Base-by-base conservation (phyloP, 2,888 invertebrate genomes). In the Acrobasis consociella region DNA sequence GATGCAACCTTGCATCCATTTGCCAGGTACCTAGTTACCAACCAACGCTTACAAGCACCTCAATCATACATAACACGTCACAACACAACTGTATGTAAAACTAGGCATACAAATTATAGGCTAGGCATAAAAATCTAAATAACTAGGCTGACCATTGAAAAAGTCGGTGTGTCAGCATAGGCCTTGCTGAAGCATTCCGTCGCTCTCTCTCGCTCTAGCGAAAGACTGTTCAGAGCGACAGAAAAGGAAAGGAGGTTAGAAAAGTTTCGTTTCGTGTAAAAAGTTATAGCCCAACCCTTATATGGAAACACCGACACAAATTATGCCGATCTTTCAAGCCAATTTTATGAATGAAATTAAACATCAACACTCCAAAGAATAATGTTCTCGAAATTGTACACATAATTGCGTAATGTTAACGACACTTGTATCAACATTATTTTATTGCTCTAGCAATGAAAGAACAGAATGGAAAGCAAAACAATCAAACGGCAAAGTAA, bases 1-100 rank as follows among this genome's bases (percentile, higher is more conserved):
- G 62, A 67, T 62, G 60, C 63, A 69, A 67, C 70, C 71, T 70
- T 71, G 69, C 55, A 53, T 42, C 15, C 59, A 62, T 39, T 56
- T 22, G 42, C 56, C 56, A 56, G 42, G 56, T 56, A 56, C 22
- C 22, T 22, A 22, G 22, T 22, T 22, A 22, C 55, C 38, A 15
- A 22, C 55, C 15, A 15, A 9, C 17, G 55, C 39, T 39, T 52
- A 52, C 52, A 37, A 52, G 52, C 37, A 38, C 53, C 9, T 13
- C 42, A 31, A 31, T 31, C 31, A 31, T 22, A 3, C 22, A 22
- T 31, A 7, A 11, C 9, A 13, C 46, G 1, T 46, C n/a, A n/a
- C n/a, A n/a, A 46, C n/a, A 46, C n/a, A 5, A 11, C n/a, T n/a
- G n/a, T 11, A 13, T 22, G 22, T 22, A 22, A 22, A 22, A 22